phyloP scores from a whole-genome alignment of 2,888 invertebrate genomes.

The Arenicola marina region DNA sequence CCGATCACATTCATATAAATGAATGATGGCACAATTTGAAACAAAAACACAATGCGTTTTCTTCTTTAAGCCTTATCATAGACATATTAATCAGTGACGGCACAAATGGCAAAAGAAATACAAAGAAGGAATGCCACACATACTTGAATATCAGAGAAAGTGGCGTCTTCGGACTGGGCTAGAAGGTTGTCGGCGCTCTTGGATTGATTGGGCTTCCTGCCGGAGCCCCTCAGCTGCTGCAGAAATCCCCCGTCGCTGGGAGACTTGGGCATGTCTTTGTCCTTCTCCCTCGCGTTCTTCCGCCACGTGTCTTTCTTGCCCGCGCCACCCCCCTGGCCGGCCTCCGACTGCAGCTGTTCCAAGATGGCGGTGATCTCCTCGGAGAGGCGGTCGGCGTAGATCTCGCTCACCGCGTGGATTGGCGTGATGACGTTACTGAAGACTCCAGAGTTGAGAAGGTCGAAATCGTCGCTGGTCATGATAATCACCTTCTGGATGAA shows the following conservation, averaged over 20 bases:
- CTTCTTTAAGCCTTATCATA: not conserved
- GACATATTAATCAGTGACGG: not conserved
- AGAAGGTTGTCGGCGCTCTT: slow-evolving; percentile 42
- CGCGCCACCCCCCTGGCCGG: slow-evolving; percentile 9
- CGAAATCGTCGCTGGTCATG: slow-evolving; percentile 56
- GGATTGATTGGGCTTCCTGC: slow-evolving; percentile 18
- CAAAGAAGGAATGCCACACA: too few species aligned
- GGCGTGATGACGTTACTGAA: slow-evolving; percentile 46
- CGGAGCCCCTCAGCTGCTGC: slow-evolving; percentile 4
- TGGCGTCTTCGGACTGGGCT: slow-evolving; percentile 17
- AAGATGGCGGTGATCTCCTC: slow-evolving; percentile 51
- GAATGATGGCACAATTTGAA: too few species aligned
- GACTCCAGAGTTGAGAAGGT: slow-evolving; percentile 47
- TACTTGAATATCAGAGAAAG: slow-evolving; percentile 18
- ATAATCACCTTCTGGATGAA: slow-evolving; percentile 1
- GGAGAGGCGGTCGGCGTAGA: slow-evolving; percentile 52
- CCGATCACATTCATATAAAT: too few species aligned
- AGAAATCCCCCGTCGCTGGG: slow-evolving; percentile 16
- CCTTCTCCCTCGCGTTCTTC: not conserved
- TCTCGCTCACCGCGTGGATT: slow-evolving; percentile 48
- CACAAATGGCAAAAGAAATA: not conserved
- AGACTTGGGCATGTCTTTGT: slow-evolving; percentile 21
- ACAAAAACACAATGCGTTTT: too few species aligned
- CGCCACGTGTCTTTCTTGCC: not conserved
- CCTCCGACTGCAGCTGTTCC: slow-evolving; percentile 50